phyloP scores from a whole-genome alignment of 2,113 vertebrate species.

The Ageneiosus marmoratus region DNA sequence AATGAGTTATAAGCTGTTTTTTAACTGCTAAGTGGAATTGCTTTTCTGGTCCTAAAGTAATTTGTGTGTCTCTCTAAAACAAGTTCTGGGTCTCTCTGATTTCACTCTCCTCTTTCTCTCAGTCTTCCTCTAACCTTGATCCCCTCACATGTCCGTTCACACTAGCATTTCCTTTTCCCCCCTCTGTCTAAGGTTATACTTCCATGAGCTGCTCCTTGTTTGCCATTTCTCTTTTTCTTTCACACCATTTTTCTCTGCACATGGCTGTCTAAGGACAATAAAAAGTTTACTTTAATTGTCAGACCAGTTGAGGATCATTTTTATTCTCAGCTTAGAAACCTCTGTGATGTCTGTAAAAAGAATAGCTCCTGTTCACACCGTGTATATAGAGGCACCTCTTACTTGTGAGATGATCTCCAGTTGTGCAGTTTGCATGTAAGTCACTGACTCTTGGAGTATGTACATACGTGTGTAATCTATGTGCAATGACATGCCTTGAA shows the following conservation, averaged over 20 bases:
- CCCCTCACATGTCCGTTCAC: not conserved
- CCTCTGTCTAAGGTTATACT: not conserved
- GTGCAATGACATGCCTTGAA: not conserved
- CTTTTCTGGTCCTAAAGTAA: not conserved
- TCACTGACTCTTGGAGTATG: too few species aligned
- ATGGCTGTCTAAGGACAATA: not conserved
- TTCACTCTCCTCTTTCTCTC: not conserved
- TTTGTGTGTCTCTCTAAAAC: not conserved
- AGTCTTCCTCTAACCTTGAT: not conserved
- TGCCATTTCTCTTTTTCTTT: slow-evolving; percentile 50
- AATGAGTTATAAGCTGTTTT: not conserved
- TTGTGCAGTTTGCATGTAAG: not conserved
- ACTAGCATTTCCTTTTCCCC: not conserved
- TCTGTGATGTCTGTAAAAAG: not conserved
- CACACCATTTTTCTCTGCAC: slow-evolving; percentile 23
- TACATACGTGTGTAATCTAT: not conserved
- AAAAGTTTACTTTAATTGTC: not conserved
- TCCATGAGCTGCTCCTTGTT: slow-evolving; percentile 44
- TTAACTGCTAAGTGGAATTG: not conserved
- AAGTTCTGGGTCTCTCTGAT: not conserved
- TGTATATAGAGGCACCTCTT: not conserved
- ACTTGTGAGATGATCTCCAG: not conserved
- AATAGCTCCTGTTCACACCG: not conserved
- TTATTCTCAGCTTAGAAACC: not conserved
- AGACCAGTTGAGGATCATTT: not conserved